Conservation (phyloP, 2,797 vertebrate genomes). For the Acrossocheilus wenchowensis region DNA sequence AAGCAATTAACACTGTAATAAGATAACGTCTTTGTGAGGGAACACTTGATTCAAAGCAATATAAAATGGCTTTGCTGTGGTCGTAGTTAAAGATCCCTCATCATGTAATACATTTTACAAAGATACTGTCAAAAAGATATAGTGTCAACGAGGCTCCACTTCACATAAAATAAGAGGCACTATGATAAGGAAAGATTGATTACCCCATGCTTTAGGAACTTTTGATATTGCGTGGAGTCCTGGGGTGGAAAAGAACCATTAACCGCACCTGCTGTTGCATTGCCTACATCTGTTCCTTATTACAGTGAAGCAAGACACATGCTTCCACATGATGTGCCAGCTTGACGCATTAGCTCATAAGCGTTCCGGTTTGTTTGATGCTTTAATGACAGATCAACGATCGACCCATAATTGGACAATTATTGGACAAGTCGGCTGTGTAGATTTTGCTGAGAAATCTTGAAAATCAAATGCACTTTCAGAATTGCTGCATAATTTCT, state of each 20-base stretch:
- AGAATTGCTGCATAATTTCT: neutral
- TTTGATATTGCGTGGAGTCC: constrained; percentile 14
- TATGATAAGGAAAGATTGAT: constrained; percentile 34
- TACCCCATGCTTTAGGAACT: neutral
- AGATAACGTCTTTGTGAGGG: constrained; percentile 40
- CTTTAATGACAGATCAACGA: constrained; percentile 1
- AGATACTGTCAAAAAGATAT: neutral
- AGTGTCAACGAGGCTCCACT: constrained; percentile 25
- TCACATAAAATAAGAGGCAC: constrained; percentile 9
- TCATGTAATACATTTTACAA: neutral
- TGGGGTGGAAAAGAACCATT: constrained; percentile 39
- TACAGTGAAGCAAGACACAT: constrained; percentile 28
- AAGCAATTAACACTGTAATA: constrained; percentile 43
- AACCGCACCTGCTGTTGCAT: constrained; percentile 38
- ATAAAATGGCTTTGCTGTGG: constrained; percentile 6
- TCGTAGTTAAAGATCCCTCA: neutral
- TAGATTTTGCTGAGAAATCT: neutral
- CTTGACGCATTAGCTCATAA: constrained; percentile 18
- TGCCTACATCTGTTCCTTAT: constrained; percentile 42
- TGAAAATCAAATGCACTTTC: neutral
- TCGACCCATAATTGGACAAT: neutral
- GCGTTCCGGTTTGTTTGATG: neutral
- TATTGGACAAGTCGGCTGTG: neutral
- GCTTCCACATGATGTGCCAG: constrained; percentile 25
- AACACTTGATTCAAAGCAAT: constrained; percentile 12